A percentile compares a stretch with the other conserved stretches of the same genome.
Conservation (phyloP, 2,888 invertebrate species). For the Pediacus dermestoides region DNA sequence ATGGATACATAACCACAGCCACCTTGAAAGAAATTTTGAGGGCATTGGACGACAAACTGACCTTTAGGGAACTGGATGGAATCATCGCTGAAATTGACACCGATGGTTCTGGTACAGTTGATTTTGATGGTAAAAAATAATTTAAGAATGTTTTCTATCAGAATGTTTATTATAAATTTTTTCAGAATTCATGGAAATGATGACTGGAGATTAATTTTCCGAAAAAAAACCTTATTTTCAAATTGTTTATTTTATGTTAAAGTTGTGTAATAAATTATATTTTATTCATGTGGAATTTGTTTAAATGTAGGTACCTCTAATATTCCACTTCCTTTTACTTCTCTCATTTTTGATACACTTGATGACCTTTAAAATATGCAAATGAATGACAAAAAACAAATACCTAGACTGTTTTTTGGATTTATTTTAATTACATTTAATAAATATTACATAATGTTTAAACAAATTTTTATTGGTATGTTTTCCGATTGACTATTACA, state of each 20-base stretch:
- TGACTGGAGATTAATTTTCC: slow-evolving; percentile 77
- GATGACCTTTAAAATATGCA: too few relatives aligned
- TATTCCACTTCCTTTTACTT: too few relatives aligned
- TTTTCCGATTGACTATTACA: too few relatives aligned
- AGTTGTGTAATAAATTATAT: too few relatives aligned
- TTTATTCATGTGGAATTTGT: too few relatives aligned
- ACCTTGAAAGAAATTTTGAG: slow-evolving; percentile 90
- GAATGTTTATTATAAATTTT: slow-evolving; percentile 14
- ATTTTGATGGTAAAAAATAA: slow-evolving; percentile 89
- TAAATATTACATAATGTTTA: too few relatives aligned
- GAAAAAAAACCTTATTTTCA: not conserved
- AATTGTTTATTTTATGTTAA: not conserved
- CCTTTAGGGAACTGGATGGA: slow-evolving; percentile 88
- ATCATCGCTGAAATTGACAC: slow-evolving; percentile 98
- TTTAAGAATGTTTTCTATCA: not conserved
- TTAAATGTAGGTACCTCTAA: too few relatives aligned
- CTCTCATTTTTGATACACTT: too few relatives aligned
- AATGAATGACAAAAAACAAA: too few relatives aligned
- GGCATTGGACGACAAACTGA: slow-evolving; percentile 90
- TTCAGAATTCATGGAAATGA: slow-evolving; percentile 92
- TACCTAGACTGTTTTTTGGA: too few relatives aligned
- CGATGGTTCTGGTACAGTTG: slow-evolving; percentile 97
- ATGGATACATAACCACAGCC: slow-evolving; percentile 88
- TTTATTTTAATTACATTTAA: too few relatives aligned
- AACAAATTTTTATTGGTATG: too few relatives aligned